Evolutionary conservation across 2,888 invertebrate genomes (phyloP), one percentile per base, ranked within the genome.

Genomic region (Agriopis leucophaearia): DNA sequence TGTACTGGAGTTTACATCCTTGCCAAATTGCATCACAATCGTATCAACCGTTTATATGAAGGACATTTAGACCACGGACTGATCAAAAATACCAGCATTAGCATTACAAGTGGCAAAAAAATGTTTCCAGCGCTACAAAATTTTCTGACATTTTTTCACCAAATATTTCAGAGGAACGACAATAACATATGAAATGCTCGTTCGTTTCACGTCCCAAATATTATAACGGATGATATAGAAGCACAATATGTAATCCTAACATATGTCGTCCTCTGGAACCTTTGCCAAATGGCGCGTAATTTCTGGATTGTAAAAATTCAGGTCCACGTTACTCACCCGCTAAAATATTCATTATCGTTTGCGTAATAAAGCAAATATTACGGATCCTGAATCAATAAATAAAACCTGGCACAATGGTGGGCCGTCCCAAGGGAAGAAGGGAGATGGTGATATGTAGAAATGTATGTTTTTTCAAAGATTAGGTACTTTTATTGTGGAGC

Each of bases 291-390:
- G 70, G 70, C 38, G 69, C 71, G 71, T 70, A 64, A 71, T 74
- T 71, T 71, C 64, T 62, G 70, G 66, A 71, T 70, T 69, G 70
- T 70, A 72, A 72, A 74, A 72, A 73, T 71, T 71, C 66, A 72
- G 68, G 50, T 55, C 54, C 62, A 27, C 59, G 40, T 66, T 57
- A 61, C 63, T 68, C 64, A 69, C 64, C 61, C 69, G 62, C 57
- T 71, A 64, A 73, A 74, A 71, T 73, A 73, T 70, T 72, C 72
- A 75, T 73, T 64, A 71, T 58, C 65, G 65, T 71, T 72, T 71
- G 66, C 69, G 74, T 74, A 50, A 58, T 68, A 73, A 71, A 66
- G 68, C 69, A 72, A 75, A 72, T 72, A 74, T 72, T 70, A 71
- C 56, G 64, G 48, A 47, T 60, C 61, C 69, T 70, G 52, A 64